Base-by-base conservation (phyloP, 2,113 vertebrate species). In the Lipophrys pholis region DNA sequence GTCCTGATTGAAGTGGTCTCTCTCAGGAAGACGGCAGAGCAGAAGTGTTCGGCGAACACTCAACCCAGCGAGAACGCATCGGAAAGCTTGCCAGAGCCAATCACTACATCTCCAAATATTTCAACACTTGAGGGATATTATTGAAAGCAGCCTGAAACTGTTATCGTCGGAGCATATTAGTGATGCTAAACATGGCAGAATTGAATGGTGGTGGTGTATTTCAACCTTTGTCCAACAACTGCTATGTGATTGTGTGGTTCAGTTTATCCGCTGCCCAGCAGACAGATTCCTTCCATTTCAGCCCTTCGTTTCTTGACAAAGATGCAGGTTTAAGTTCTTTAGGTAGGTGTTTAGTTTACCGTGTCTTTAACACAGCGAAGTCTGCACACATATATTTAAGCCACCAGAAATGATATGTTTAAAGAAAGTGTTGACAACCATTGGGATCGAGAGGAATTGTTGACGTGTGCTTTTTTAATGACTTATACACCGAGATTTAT, bases 1-100 rank as follows among this genome's bases (percentile, higher is more conserved):
- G 2, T 40, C 56, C 73, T 90, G 91, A 92, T 92, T 92, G 79
- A 63, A 87, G 82, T 76, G 75, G 16, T 42, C 80, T 78, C 76
- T 16, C 78, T 52, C 40, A 38, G 51, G 48, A 59, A 45, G 60
- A 69, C 30, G 35, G 42, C 35, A 50, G 15, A 56, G 12, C n/a
- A 7, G 4, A 35, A 66, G 64, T 39, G 11, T 14, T 62, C 41
- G 17, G 15, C 40, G 59, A 66, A 60, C 55, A 60, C 80, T 87
- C 49, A 53, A 60, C 72, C 58, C 60, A 63, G 6, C 42, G 56
- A 50, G 15, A 68, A 57, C 51, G 43, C 39, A 36, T 38, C 2
- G 9, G 43, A 5, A 73, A 74, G 63, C 51, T 59, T 30, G 45
- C 64, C 41, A 40, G 53, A 43, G 30, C 38, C 46, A 53, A 3